These are phyloP conservation scores for Trematomus bernacchii DNA, from an alignment of 2,797 vertebrate genomes.

Conservation along the genomic window DNA sequence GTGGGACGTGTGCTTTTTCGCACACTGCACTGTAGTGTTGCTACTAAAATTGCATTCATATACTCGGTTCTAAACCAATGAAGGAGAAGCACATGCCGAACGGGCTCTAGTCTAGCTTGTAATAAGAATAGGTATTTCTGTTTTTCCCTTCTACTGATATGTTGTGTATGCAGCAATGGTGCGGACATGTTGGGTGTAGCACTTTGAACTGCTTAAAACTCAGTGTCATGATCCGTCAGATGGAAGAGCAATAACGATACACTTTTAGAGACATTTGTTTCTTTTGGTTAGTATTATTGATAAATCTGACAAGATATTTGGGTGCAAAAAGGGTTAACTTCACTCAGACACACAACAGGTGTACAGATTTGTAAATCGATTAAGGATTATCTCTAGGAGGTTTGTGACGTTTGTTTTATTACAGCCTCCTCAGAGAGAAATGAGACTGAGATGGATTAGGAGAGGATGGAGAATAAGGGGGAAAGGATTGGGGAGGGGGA, in stretches of 20 bases:
- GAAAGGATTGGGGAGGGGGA: neutral
- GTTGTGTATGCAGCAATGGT: neutral
- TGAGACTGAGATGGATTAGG: conserved; percentile 8
- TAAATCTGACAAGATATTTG: neutral
- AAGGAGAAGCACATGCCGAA: too few relatives aligned
- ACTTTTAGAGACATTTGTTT: neutral
- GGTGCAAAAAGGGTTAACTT: neutral
- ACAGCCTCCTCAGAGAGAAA: neutral
- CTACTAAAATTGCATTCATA: too few relatives aligned
- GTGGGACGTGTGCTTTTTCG: too few relatives aligned
- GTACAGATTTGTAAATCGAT: neutral
- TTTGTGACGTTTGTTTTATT: neutral
- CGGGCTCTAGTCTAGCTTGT: neutral
- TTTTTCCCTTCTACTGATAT: neutral
- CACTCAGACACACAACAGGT: neutral
- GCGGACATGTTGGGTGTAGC: neutral
- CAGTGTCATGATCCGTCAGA: neutral
- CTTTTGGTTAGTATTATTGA: neutral
- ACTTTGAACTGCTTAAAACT: neutral
- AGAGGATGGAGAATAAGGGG: neutral
- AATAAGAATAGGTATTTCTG: neutral
- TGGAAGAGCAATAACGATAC: neutral
- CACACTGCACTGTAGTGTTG: too few relatives aligned
- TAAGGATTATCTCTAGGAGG: neutral
- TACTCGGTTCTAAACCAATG: too few relatives aligned